A percentile compares a stretch with the other conserved stretches of the same genome.
These are phyloP conservation scores for Cavia aperea DNA, from an alignment of 2,113 vertebrate genomes.

Conservation along the genomic window DNA sequence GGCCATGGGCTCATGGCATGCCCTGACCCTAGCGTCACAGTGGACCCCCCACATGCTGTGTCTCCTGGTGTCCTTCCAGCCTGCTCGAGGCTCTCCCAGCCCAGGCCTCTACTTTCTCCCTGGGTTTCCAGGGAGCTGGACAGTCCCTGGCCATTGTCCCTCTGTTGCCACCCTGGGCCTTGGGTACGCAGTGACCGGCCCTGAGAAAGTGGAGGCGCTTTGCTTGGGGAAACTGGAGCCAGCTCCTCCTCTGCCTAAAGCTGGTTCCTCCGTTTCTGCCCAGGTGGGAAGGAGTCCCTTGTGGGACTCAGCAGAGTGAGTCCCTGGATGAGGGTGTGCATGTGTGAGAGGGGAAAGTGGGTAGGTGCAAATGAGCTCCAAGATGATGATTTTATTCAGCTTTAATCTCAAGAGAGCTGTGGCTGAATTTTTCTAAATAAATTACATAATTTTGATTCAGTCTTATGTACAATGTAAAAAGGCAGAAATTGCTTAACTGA, in stretches of 20 bases:
- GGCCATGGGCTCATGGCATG: background rate
- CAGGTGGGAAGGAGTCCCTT: background rate
- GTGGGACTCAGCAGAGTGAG: background rate
- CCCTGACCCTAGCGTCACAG: background rate
- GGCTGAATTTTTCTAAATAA: conserved; percentile 46
- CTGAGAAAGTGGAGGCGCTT: background rate
- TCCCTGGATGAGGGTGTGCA: background rate
- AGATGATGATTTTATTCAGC: conserved; percentile 42
- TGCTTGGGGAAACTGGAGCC: background rate
- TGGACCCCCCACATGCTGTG: background rate
- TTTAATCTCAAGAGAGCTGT: conserved; percentile 2
- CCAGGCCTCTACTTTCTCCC: background rate
- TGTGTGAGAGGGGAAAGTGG: conserved; percentile 25
- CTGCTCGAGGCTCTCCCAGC: background rate
- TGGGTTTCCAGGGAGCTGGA: background rate
- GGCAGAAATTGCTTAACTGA: conserved; percentile 21
- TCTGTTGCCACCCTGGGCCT: background rate
- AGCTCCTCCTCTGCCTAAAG: background rate
- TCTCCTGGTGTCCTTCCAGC: background rate
- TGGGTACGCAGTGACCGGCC: background rate
- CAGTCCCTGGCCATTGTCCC: background rate
- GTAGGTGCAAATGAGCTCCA: conserved; percentile 35
- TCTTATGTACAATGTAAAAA: conserved; percentile 28
- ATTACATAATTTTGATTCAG: conserved; percentile 41
- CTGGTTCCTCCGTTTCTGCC: background rate